Evolutionary conservation across 2,113 vertebrate genomes (phyloP), one percentile per base, ranked within the genome.

Genomic region (Gorilla gorilla): DNA sequence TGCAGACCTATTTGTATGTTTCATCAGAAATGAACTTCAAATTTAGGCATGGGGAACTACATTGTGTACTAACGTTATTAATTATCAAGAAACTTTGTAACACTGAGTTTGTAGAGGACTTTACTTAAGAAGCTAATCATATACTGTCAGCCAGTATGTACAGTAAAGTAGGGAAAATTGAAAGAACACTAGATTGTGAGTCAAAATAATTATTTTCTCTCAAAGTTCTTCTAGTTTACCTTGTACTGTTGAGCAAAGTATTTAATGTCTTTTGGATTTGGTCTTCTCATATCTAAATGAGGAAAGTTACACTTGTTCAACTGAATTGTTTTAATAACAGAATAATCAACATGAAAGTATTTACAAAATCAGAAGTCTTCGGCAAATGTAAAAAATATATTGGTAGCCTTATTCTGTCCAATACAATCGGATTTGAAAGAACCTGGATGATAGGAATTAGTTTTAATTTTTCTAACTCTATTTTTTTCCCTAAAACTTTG

Each of bases 351-450:
- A 32, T 84, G 23, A 55, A 93, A 68, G 3, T 45, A 79, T 80
- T 95, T 90, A 35, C 40, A 86, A 94, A 96, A 85, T 90, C 40
- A 89, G 38, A 66, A 92, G 2, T 50, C 55, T 78, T 89, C 30
- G 85, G 20, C 6, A 85, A 61, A 68, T 1, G 79, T 79, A 38
- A 61, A 81, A n/a, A 86, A 17, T 25, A 66, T 89, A 43, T 5
- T 38, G 17, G 40, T n/a, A 91, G 23, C 59, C 38, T 89, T 57
- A 57, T 1, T 43, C 0, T 83, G 10, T 45, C n/a, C 4, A 73
- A 81, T 52, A 35, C 94, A 93, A 86, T 48, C 52, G 30, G 2
- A 72, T 84, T 93, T 59, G 22, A 93, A 97, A 80, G n/a, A 9
- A 43, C 23, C 8, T 93, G 27, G 83, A 72, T 23, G 5, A 73